Percentiles rank a stretch among this genome's conserved stretches.
These are phyloP conservation scores for Metallyticus violacea DNA, from an alignment of 2,888 invertebrate species.

Conservation along the genomic window DNA sequence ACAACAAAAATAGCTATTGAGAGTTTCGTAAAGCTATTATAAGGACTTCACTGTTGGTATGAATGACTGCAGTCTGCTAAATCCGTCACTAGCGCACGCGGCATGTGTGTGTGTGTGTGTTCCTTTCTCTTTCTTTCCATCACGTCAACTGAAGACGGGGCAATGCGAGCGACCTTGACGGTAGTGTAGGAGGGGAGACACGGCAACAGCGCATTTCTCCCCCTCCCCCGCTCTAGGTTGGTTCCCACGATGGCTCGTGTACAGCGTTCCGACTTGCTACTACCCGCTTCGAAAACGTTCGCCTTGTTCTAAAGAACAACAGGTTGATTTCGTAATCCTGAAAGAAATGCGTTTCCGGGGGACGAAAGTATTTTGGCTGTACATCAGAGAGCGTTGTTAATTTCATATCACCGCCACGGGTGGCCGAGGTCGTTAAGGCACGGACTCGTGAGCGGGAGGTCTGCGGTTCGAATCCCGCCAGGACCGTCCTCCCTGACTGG, in stretches of 20 bases:
- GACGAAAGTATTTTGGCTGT: background rate
- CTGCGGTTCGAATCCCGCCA: too few species aligned
- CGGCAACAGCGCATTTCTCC: constrained; percentile 21
- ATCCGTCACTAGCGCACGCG: constrained; percentile 13
- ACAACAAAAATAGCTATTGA: too few species aligned
- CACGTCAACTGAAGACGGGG: background rate
- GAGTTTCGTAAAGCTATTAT: too few species aligned
- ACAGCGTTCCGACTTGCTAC: background rate
- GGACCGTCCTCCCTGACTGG: too few species aligned
- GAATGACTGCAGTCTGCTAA: background rate
- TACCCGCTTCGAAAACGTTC: constrained; percentile 1
- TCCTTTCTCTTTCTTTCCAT: constrained; percentile 1
- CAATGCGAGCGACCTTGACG: constrained; percentile 17
- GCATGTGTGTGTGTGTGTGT: background rate
- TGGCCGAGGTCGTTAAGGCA: too few species aligned
- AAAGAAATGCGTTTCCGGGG: background rate
- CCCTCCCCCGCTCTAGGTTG: constrained; percentile 15
- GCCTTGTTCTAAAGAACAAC: background rate
- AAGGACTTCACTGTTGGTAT: too few species aligned
- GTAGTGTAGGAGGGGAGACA: constrained; percentile 6
- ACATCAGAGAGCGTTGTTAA: too few species aligned
- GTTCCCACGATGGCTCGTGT: constrained; percentile 31
- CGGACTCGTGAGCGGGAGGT: too few species aligned
- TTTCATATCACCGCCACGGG: too few species aligned
- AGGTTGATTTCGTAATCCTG: too few species aligned